A percentile compares a stretch with the other conserved stretches of the same genome.
phyloP scores from a whole-genome alignment of 2,113 vertebrate genomes.

The Tichodroma muraria region DNA sequence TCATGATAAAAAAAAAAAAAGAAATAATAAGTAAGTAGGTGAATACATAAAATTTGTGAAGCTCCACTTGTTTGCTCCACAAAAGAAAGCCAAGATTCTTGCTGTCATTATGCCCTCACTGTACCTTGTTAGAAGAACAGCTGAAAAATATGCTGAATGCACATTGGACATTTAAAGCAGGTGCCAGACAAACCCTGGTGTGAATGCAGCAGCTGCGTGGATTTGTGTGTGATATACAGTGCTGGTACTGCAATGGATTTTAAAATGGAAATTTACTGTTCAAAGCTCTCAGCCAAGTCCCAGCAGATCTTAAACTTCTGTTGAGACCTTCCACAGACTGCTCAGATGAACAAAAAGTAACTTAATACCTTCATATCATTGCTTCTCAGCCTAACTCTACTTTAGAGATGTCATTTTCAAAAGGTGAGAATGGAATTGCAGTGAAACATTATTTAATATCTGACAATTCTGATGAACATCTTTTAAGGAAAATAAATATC shows the following conservation, averaged over 20 bases:
- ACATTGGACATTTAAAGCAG: neutral
- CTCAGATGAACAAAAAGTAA: neutral
- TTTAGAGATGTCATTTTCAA: neutral
- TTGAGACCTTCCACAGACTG: neutral
- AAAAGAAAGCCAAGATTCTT: neutral
- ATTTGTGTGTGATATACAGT: neutral
- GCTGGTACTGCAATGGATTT: neutral
- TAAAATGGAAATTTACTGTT: neutral
- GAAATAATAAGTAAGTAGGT: neutral
- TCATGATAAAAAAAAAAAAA: neutral
- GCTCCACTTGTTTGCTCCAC: neutral
- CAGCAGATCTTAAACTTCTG: neutral
- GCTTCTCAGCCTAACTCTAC: neutral
- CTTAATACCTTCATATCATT: neutral
- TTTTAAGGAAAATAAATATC: neutral
- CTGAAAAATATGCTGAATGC: neutral
- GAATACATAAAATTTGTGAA: neutral
- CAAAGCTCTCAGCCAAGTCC: neutral
- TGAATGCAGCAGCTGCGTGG: neutral
- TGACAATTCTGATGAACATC: neutral
- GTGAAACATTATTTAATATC: neutral
- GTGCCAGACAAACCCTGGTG: neutral
- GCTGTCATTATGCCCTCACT: neutral
- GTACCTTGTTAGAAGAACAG: neutral
- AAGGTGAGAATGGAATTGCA: neutral